Percentiles rank a stretch among this genome's conserved stretches.
Evolutionary conservation across 2,113 vertebrate species (phyloP).

Genomic region (Rhinolophus ferrumequinum): DNA sequence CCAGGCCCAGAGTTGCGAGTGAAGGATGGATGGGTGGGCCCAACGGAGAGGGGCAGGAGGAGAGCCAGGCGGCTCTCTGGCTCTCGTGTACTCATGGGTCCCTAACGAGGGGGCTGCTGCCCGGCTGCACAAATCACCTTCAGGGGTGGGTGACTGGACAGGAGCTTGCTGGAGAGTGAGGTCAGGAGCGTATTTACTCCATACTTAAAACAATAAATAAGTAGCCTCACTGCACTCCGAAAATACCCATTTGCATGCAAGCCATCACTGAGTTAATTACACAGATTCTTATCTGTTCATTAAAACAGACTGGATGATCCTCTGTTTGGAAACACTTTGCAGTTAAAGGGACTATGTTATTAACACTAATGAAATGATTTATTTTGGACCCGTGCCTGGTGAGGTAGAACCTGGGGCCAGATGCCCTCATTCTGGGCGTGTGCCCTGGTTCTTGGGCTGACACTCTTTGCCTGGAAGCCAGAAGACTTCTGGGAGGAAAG

Average conservation of each 20-base stretch:
- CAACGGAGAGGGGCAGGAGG: rapidly evolving
- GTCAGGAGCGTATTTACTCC: not conserved
- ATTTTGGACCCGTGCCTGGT: not conserved
- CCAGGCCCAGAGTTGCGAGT: not conserved
- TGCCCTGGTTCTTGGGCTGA: not conserved
- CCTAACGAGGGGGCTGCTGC: not conserved
- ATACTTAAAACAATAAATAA: constrained; percentile 21
- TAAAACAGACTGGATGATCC: constrained; percentile 50
- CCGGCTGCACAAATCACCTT: not conserved
- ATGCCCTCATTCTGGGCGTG: not conserved
- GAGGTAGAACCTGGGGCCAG: constrained; percentile 2
- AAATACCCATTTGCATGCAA: constrained; percentile 58
- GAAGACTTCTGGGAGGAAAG: not conserved
- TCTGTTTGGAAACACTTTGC: constrained; percentile 65
- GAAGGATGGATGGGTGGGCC: not conserved
- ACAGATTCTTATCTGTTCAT: constrained; percentile 75
- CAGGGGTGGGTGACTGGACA: not conserved
- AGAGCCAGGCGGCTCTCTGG: not conserved
- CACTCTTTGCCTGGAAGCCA: not conserved
- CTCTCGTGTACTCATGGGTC: not conserved
- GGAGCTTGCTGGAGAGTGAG: not conserved
- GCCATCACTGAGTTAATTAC: constrained; percentile 63
- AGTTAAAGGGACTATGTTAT: constrained; percentile 56
- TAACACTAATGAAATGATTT: constrained; percentile 65
- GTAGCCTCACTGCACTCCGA: not conserved